Evolutionary conservation across 1,140 invertebrate species (phyloP).

Genomic region (Dendroctonus valens): DNA sequence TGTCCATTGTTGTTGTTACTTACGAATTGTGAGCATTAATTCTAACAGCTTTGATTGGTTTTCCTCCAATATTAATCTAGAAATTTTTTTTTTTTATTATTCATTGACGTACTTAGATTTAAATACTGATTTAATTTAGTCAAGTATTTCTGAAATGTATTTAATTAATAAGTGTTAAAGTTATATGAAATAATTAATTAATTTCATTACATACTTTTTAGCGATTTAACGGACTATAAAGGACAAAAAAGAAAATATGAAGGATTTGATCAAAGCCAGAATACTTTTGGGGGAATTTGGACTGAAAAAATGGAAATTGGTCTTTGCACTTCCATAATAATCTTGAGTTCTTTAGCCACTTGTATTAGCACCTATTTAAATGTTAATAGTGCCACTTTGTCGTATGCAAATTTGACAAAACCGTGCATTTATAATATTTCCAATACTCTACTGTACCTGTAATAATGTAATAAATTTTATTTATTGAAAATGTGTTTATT

Average conservation of each 20-base stretch:
- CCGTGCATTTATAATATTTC: conserved; percentile 63
- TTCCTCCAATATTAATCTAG: no score
- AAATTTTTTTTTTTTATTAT: no score
- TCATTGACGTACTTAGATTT: no score
- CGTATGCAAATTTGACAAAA: conserved; percentile 56
- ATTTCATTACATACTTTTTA: conserved; percentile 7
- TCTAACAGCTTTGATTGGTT: no score
- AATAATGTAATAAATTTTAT: background rate
- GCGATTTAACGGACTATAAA: conserved; percentile 18
- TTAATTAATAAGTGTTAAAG: no score
- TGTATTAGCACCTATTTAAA: conserved; percentile 62
- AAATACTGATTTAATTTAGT: no score
- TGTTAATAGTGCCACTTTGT: conserved; percentile 58
- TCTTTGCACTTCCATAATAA: conserved; percentile 45
- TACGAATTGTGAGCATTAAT: no score
- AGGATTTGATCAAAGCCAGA: background rate
- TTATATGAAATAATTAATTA: background rate
- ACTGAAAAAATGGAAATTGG: conserved; percentile 42
- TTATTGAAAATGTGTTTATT: no score
- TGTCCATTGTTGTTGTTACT: no score
- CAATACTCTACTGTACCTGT: conserved; percentile 33
- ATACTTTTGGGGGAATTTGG: conserved; percentile 5
- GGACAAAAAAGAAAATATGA: background rate
- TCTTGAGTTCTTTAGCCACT: conserved; percentile 58
- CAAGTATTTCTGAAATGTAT: no score